A percentile compares a stretch with the other conserved stretches of the same genome.
Conservation (phyloP, 2,888 invertebrate genomes). For the Andrena hattorfiana region DNA sequence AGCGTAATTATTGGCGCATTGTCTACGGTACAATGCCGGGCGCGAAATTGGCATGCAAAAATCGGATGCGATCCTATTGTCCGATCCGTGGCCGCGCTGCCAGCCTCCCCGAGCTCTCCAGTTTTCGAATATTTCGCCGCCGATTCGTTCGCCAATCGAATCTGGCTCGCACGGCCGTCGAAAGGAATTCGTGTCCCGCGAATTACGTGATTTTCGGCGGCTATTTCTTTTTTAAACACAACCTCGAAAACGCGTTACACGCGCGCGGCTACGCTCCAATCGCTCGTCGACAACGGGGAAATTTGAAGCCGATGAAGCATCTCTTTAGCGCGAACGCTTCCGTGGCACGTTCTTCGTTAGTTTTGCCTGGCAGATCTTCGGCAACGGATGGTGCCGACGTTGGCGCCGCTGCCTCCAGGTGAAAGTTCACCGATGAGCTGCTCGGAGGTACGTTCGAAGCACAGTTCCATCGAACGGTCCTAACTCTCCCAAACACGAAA, state of each 20-base stretch:
- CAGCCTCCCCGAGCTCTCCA: slow-evolving; percentile 56
- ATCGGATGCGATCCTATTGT: slow-evolving; percentile 84
- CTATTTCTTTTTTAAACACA: slow-evolving; percentile 25
- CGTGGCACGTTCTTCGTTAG: slow-evolving; percentile 16
- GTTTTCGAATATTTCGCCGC: slow-evolving; percentile 77
- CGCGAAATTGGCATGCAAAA: slow-evolving; percentile 84
- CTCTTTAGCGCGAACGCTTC: background rate
- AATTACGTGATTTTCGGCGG: slow-evolving; percentile 46
- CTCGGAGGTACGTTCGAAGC: slow-evolving; percentile 32
- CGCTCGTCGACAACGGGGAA: background rate
- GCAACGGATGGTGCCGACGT: background rate
- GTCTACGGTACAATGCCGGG: slow-evolving; percentile 83
- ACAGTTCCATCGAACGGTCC: slow-evolving; percentile 45
- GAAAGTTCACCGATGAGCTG: slow-evolving; percentile 49
- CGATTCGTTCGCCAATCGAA: slow-evolving; percentile 69
- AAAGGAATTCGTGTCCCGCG: slow-evolving; percentile 56
- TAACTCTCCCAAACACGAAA: slow-evolving; percentile 22
- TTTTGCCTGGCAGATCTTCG: background rate
- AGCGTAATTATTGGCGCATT: slow-evolving; percentile 84
- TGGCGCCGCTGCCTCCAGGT: slow-evolving; percentile 38
- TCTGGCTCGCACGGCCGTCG: slow-evolving; percentile 47
- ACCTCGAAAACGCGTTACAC: background rate
- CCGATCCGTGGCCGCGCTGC: slow-evolving; percentile 72
- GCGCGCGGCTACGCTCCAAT: slow-evolving; percentile 1
- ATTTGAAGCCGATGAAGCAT: background rate